These are phyloP conservation scores for Gulo gulo DNA, from an alignment of 2,113 vertebrate genomes.

Conservation along the genomic window DNA sequence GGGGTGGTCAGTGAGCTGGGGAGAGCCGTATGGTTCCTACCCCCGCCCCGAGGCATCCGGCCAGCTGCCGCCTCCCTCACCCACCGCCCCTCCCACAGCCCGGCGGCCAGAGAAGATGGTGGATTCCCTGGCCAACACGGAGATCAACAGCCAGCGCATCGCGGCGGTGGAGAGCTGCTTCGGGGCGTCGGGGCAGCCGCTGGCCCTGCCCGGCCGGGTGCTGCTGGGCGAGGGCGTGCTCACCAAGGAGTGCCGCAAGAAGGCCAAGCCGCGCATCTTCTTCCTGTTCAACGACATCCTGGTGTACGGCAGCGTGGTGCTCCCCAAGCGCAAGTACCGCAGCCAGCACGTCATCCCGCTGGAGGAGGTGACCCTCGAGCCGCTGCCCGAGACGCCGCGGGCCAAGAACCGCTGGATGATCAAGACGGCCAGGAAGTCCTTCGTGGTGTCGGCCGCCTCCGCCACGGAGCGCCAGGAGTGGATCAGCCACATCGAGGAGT, in stretches of 20 bases:
- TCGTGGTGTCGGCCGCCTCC: constrained; percentile 89
- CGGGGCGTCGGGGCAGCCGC: constrained; percentile 81
- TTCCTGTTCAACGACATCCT: constrained; percentile 95
- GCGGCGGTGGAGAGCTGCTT: constrained; percentile 89
- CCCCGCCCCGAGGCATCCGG: fast-evolving
- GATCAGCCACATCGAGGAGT: constrained; percentile 91
- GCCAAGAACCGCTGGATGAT: constrained; percentile 95
- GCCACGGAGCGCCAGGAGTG: constrained; percentile 89
- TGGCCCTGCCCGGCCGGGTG: constrained; percentile 86
- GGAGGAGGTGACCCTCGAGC: constrained; percentile 89
- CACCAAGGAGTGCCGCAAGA: constrained; percentile 91
- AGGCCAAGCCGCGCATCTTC: constrained; percentile 88
- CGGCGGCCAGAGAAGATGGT: constrained; percentile 78
- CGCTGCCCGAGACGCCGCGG: constrained; percentile 83
- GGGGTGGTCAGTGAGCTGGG: too few species aligned
- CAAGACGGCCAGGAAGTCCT: constrained; percentile 93
- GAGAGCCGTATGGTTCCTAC: too few species aligned
- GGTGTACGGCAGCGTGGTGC: constrained; percentile 91
- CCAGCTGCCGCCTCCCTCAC: neutral
- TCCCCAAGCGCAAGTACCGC: constrained; percentile 87
- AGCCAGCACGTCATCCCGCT: constrained; percentile 90
- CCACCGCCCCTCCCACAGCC: neutral
- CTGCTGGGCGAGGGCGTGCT: constrained; percentile 93
- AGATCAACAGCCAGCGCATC: constrained; percentile 89
- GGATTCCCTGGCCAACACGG: constrained; percentile 81